phyloP scores from a whole-genome alignment of 2,113 vertebrate species.

The Malurus elegans region DNA sequence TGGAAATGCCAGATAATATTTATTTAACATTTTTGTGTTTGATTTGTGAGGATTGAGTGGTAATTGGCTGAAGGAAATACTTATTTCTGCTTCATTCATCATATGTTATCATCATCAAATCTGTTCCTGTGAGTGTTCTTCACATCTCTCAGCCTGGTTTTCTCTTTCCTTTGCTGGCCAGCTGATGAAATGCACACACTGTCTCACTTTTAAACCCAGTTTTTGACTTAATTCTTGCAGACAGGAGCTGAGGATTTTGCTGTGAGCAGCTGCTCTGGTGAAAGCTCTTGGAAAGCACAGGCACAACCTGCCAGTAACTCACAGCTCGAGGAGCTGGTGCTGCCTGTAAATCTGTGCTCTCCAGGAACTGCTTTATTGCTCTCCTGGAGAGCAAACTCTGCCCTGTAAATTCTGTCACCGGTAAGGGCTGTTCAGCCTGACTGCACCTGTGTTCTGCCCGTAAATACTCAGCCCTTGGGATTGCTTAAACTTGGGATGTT shows the following conservation, averaged over 20 bases:
- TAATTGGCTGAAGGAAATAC: background rate
- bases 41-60: background rate
- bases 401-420: background rate
- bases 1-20: background rate
- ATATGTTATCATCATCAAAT: background rate
- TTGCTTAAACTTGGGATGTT: background rate
- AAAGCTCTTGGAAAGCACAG: background rate
- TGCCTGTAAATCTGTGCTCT: conserved; percentile 1
- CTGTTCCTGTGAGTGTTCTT: background rate
- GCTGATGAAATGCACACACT: background rate
- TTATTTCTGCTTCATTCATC: background rate
- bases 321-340: background rate
- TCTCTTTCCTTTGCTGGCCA: background rate
- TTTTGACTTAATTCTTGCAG: background rate
- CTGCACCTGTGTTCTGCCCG: background rate
- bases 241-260: background rate
- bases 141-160: background rate
- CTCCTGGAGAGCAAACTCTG: background rate
- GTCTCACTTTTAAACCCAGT: background rate
- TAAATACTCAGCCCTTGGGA: background rate
- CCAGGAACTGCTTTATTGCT: background rate
- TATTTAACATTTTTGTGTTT: background rate
- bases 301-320: background rate
- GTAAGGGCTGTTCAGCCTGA: background rate
- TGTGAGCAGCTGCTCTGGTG: background rate